Evolutionary conservation across 1,140 invertebrate species (phyloP).

Genomic region (Luehdorfia chinensis): DNA sequence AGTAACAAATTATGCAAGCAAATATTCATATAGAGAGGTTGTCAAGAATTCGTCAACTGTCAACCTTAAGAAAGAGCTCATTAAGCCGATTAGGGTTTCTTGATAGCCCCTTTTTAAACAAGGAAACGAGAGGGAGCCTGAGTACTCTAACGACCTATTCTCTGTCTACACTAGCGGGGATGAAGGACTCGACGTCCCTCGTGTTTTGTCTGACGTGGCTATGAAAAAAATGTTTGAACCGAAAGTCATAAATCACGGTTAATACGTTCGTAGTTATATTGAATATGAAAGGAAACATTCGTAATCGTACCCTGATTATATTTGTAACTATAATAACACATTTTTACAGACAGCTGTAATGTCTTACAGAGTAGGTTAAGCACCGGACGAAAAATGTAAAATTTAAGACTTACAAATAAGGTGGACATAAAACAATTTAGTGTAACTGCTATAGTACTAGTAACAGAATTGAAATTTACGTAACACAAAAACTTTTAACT

Average conservation of each 20-base stretch:
- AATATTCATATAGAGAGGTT: slow-evolving; percentile 11
- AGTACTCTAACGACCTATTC: slow-evolving; percentile 34
- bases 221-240: slow-evolving; percentile 9
- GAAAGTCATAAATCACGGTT: slow-evolving; percentile 15
- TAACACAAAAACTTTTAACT: too few relatives aligned
- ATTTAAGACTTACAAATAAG: too few relatives aligned
- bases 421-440: too few relatives aligned
- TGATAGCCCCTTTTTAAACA: slow-evolving; percentile 45
- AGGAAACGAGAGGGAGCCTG: slow-evolving; percentile 27
- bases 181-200: slow-evolving; percentile 7
- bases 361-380: too few relatives aligned
- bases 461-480: too few relatives aligned
- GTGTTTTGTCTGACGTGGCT: slow-evolving; percentile 11
- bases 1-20: slow-evolving; percentile 15
- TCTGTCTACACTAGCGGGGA: slow-evolving; percentile 7
- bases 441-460: too few relatives aligned
- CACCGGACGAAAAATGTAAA: too few relatives aligned
- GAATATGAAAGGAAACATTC: too few relatives aligned
- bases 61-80: slow-evolving; percentile 37
- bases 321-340: too few relatives aligned
- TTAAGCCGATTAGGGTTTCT: slow-evolving; percentile 47
- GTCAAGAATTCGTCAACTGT: slow-evolving; percentile 9
- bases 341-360: too few relatives aligned
- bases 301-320: too few relatives aligned
- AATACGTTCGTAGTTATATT: too few relatives aligned